Conservation (phyloP, 2,888 invertebrate species). For the Chymomyza fuscimana region DNA sequence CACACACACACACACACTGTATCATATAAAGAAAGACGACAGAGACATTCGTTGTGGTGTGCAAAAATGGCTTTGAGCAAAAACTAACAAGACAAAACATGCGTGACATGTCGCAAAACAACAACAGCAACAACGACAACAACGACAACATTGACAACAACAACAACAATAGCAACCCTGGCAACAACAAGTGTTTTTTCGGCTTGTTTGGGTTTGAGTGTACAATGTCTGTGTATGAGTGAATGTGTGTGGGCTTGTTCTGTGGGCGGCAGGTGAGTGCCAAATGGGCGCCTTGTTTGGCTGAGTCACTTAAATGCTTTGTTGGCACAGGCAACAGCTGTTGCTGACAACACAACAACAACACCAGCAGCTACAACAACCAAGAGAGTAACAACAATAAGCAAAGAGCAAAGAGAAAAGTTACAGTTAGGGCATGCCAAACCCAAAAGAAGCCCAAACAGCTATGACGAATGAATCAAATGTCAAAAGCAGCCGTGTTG, state of each 20-base stretch:
- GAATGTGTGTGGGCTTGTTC: not conserved
- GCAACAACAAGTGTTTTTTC: conserved; percentile 61
- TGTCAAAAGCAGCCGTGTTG: conserved; percentile 75
- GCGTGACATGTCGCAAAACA: conserved; percentile 51
- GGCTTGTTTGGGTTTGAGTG: conserved; percentile 12
- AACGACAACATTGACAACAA: not conserved
- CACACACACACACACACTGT: conserved; percentile 26
- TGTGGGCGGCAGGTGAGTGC: conserved; percentile 32
- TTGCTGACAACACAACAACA: conserved; percentile 17
- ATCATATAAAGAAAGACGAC: not conserved
- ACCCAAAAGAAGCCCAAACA: conserved; percentile 23
- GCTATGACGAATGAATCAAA: conserved; percentile 78
- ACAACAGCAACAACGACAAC: conserved; percentile 27
- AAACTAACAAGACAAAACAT: conserved; percentile 55
- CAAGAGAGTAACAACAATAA: not conserved
- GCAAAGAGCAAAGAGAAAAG: not conserved
- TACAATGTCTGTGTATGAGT: not conserved
- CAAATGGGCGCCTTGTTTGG: conserved; percentile 10
- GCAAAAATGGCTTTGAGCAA: conserved; percentile 7
- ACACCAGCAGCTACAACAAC: conserved; percentile 12
- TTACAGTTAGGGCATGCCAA: conserved; percentile 1
- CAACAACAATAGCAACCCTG: not conserved
- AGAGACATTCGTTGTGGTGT: not conserved
- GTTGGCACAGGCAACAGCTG: conserved; percentile 24
- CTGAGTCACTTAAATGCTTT: conserved; percentile 51